Evolutionary conservation across 2,888 invertebrate species (phyloP).

Genomic region (Brenthis hecate): DNA sequence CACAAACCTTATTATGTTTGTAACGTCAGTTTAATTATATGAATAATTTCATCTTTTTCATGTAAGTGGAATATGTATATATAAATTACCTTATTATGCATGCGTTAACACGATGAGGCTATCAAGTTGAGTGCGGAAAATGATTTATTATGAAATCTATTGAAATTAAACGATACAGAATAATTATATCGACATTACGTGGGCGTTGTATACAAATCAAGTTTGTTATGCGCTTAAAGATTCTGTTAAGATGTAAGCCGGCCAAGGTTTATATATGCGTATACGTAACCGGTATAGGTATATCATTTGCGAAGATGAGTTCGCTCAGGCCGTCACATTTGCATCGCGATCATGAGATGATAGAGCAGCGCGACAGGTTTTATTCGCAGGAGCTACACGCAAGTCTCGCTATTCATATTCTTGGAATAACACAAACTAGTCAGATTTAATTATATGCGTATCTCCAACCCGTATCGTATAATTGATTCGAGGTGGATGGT

Average conservation of each 20-base stretch:
- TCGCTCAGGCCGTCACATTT: constrained; percentile 37
- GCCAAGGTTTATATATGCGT: constrained; percentile 50
- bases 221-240: constrained; percentile 23
- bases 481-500: constrained; percentile 32
- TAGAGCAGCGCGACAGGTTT: constrained; percentile 37
- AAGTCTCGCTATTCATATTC: constrained; percentile 33
- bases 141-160: constrained; percentile 21
- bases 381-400: constrained; percentile 31
- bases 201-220: constrained; percentile 26
- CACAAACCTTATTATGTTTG: too few species aligned
- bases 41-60: neutral
- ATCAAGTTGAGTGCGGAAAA: constrained; percentile 21
- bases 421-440: constrained; percentile 29
- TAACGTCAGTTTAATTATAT: too few species aligned
- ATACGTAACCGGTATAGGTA: constrained; percentile 38
- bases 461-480: constrained; percentile 24
- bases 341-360: constrained; percentile 36
- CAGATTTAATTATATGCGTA: constrained; percentile 30
- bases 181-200: constrained; percentile 27
- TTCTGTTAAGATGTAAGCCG: constrained; percentile 46
- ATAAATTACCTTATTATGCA: constrained; percentile 4
- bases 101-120: constrained; percentile 11
- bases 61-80: constrained; percentile 9
- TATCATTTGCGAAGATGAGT: constrained; percentile 37
- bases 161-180: constrained; percentile 19